Conservation (phyloP, 2,113 vertebrate species). For the Lophura nycthemera region DNA sequence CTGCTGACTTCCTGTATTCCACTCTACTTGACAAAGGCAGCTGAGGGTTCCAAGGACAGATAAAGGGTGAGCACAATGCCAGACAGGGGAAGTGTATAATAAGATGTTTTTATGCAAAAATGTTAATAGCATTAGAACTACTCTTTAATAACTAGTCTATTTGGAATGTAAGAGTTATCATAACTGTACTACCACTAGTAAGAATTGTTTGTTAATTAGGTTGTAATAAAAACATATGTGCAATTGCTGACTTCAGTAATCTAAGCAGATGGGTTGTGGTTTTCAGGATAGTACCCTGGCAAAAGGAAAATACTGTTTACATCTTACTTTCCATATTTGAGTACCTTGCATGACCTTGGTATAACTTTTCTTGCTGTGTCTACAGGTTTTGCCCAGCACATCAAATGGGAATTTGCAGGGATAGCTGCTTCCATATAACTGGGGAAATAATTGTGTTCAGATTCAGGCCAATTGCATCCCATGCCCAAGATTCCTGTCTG, state of each 20-base stretch:
- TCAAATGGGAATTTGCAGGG: neutral
- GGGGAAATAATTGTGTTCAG: neutral
- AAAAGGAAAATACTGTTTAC: neutral
- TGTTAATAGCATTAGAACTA: neutral
- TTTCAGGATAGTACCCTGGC: neutral
- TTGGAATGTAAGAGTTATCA: neutral
- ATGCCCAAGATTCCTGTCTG: accelerated
- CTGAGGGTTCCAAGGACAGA: neutral
- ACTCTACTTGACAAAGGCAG: neutral
- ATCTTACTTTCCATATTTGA: neutral
- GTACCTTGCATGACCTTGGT: neutral
- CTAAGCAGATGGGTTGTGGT: neutral
- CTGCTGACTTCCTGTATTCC: neutral
- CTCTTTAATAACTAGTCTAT: neutral
- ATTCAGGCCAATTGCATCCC: neutral
- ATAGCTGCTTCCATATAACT: neutral
- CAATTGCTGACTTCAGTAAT: neutral
- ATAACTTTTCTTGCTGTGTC: neutral
- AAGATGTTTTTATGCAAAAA: neutral
- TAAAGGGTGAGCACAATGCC: neutral
- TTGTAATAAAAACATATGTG: neutral
- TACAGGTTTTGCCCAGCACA: neutral
- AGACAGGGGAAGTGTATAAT: neutral
- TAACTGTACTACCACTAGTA: neutral
- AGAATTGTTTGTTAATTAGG: neutral